These are phyloP conservation scores for Sacculina carcini DNA, from an alignment of 2,888 invertebrate genomes.

Conservation along the genomic window DNA sequence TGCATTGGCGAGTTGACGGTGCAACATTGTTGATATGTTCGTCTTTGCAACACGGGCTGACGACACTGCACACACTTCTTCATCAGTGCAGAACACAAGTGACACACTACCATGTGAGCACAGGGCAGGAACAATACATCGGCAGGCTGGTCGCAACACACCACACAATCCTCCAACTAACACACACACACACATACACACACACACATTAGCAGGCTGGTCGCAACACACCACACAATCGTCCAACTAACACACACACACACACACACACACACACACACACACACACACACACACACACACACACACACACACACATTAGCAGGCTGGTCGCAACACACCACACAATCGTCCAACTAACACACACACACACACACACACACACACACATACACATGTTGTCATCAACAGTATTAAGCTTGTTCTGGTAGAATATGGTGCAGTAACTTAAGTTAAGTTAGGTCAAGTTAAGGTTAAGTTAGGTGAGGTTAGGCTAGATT, in stretches of 20 bases:
- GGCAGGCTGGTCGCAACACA: constrained; percentile 14
- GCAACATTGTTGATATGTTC: too few species aligned
- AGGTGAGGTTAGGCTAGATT: too few species aligned
- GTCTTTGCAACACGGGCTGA: constrained; percentile 56
- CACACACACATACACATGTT: too few species aligned
- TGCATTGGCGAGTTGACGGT: too few species aligned
- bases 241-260: constrained; percentile 9
- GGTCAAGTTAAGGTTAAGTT: too few species aligned
- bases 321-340: too few species aligned
- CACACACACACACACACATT: not conserved
- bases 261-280: not conserved
- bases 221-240: constrained; percentile 14
- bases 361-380: too few species aligned
- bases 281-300: too few species aligned
- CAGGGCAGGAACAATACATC: constrained; percentile 59
- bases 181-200: not conserved
- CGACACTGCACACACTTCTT: constrained; percentile 92
- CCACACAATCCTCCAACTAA: constrained; percentile 8
- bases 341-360: too few species aligned
- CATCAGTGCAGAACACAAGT: constrained; percentile 62
- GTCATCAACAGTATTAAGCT: too few species aligned
- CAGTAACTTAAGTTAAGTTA: too few species aligned
- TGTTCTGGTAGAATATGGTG: too few species aligned
- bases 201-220: not conserved
- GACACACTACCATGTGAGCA: constrained; percentile 79